phyloP scores from a whole-genome alignment of 2,797 vertebrate species.

The Labroides dimidiatus region DNA sequence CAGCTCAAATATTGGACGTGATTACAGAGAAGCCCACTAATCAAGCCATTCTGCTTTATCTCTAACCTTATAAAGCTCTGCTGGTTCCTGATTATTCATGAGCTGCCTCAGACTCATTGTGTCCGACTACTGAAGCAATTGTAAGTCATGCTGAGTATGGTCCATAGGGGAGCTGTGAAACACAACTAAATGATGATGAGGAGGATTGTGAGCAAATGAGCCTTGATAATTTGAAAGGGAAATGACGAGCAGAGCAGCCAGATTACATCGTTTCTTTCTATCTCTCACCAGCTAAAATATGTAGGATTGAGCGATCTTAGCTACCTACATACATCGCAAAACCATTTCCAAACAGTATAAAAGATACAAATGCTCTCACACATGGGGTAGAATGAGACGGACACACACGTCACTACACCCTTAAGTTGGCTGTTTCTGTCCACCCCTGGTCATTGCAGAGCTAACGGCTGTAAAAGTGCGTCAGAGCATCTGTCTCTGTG shows the following conservation, averaged over 20 bases:
- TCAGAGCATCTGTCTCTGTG: constrained; percentile 23
- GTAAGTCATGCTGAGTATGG: constrained; percentile 49
- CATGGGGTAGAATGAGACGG: background rate
- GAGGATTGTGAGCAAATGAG: constrained; percentile 55
- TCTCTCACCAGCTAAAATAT: constrained; percentile 28
- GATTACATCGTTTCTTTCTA: constrained; percentile 11
- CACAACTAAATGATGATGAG: constrained; percentile 57
- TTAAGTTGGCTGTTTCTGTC: constrained; percentile 31
- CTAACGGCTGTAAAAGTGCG: constrained; percentile 18
- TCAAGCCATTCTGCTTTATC: constrained; percentile 45
- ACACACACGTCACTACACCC: background rate
- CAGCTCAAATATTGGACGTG: constrained; percentile 39
- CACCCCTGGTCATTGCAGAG: constrained; percentile 25
- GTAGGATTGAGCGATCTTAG: background rate
- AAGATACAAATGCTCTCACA: background rate
- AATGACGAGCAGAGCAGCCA: constrained; percentile 13
- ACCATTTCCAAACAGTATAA: background rate
- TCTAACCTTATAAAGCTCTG: constrained; percentile 44
- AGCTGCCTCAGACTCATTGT: constrained; percentile 44
- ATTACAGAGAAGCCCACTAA: constrained; percentile 45
- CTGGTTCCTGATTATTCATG: constrained; percentile 61
- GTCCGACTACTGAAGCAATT: constrained; percentile 49
- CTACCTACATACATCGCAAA: background rate
- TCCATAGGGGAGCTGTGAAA: constrained; percentile 64
- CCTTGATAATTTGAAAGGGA: constrained; percentile 42